Percentiles rank a stretch among this genome's conserved stretches.
Conservation (phyloP, 2,888 invertebrate genomes). For the Caenorhabditis afra region DNA sequence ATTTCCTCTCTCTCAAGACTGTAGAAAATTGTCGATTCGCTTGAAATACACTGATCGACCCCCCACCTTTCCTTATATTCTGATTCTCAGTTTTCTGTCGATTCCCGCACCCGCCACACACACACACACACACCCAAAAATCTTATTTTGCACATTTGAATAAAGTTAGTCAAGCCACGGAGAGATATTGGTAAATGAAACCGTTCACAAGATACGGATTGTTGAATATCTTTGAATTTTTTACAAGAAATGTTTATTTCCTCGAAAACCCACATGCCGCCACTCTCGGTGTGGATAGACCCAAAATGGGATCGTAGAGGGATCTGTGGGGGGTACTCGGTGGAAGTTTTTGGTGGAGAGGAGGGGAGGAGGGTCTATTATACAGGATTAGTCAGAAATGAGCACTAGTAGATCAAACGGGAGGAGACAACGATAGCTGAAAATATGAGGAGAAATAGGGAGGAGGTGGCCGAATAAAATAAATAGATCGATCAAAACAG, state of each 20-base stretch:
- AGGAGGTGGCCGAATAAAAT: background rate
- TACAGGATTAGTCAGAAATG: slow-evolving; percentile 48
- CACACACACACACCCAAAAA: too few relatives aligned
- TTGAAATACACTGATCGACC: background rate
- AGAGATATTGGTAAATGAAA: slow-evolving; percentile 1
- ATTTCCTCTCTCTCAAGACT: too few relatives aligned
- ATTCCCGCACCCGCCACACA: too few relatives aligned
- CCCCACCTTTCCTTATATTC: background rate
- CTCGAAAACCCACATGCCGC: background rate
- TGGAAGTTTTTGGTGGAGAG: background rate
- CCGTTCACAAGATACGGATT: background rate
- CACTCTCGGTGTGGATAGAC: too few relatives aligned
- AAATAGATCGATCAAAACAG: slow-evolving; percentile 4
- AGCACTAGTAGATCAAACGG: slow-evolving; percentile 39
- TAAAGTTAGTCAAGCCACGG: slow-evolving; percentile 5
- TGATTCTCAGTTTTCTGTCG: background rate
- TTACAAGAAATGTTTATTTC: slow-evolving; percentile 43
- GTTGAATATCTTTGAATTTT: background rate
- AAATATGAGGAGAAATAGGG: slow-evolving; percentile 5
- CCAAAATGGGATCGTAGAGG: background rate
- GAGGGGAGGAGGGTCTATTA: slow-evolving; percentile 26
- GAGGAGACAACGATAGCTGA: background rate
- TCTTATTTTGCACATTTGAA: background rate
- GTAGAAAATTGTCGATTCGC: too few relatives aligned
- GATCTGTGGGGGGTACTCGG: background rate